These are phyloP conservation scores for Adelges cooleyi DNA, from an alignment of 1,140 invertebrate species.

Conservation along the genomic window DNA sequence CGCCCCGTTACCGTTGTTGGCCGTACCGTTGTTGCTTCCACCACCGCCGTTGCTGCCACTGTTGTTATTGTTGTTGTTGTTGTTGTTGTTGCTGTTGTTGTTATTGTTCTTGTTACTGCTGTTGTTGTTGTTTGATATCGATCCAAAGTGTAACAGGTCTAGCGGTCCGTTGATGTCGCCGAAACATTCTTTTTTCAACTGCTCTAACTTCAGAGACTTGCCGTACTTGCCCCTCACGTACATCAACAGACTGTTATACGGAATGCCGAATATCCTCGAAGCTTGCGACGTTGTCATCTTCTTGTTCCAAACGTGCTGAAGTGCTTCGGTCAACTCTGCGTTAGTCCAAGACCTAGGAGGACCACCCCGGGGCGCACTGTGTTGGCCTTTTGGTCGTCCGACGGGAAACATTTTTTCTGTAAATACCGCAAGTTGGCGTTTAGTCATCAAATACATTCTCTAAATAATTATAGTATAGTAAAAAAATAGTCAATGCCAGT, in stretches of 20 bases:
- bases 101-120: conserved; percentile 47
- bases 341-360: conserved; percentile 83
- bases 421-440: not conserved
- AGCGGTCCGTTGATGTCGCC: conserved; percentile 48
- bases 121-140: conserved; percentile 51
- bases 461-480: not conserved
- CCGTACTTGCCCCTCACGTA: conserved; percentile 86
- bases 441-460: not conserved
- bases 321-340: conserved; percentile 71
- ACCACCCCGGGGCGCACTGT: conserved; percentile 74
- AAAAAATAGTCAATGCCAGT: not conserved
- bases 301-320: conserved; percentile 85
- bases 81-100: conserved; percentile 61
- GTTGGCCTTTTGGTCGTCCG: conserved; percentile 69
- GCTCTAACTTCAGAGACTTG: conserved; percentile 75
- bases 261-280: conserved; percentile 76
- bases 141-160: conserved; percentile 54
- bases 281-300: conserved; percentile 90
- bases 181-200: conserved; percentile 73
- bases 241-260: conserved; percentile 82
- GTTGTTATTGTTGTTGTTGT: conserved; percentile 47
- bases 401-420: conserved; percentile 36
- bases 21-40: conserved; percentile 47
- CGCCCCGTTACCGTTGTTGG: conserved; percentile 43
- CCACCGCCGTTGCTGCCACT: conserved; percentile 56